Evolutionary conservation across 2,888 invertebrate genomes (phyloP).

Genomic region (Coelinius sp.): DNA sequence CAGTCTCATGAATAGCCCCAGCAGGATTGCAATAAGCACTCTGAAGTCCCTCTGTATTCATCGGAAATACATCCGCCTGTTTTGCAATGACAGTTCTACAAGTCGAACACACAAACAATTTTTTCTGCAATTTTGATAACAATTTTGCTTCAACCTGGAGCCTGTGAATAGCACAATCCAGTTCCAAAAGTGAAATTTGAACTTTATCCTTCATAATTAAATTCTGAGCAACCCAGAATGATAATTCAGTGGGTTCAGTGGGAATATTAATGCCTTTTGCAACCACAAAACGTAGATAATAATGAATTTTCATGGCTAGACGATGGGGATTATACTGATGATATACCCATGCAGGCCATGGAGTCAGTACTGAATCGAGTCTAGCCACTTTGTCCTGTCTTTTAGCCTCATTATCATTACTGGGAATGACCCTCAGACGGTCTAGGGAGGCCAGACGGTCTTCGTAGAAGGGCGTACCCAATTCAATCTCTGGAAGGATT

Average conservation of each 20-base stretch:
- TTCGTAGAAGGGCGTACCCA: constrained; percentile 74
- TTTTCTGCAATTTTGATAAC: constrained; percentile 64
- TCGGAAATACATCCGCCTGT: constrained; percentile 82
- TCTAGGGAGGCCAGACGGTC: constrained; percentile 64
- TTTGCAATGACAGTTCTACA: constrained; percentile 74
- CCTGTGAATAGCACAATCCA: constrained; percentile 80
- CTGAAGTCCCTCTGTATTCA: constrained; percentile 86
- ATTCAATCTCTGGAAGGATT: constrained; percentile 78
- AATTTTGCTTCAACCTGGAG: constrained; percentile 74
- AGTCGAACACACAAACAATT: constrained; percentile 72
- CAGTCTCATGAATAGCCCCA: constrained; percentile 85
- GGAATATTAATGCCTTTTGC: constrained; percentile 73
- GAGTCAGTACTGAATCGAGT: constrained; percentile 73
- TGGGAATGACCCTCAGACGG: constrained; percentile 53
- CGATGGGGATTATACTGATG: constrained; percentile 75
- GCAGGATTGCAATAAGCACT: constrained; percentile 86
- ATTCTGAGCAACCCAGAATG: constrained; percentile 87
- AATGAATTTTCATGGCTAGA: constrained; percentile 68
- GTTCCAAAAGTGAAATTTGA: constrained; percentile 76
- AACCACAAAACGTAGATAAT: constrained; percentile 61
- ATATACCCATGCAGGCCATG: constrained; percentile 80
- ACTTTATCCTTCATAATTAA: constrained; percentile 79
- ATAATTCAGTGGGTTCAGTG: constrained; percentile 78
- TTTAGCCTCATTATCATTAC: constrained; percentile 50
- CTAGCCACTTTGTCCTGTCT: constrained; percentile 60